These are phyloP conservation scores for Cyclina sinensis DNA, from an alignment of 1,140 invertebrate genomes.

Conservation along the genomic window DNA sequence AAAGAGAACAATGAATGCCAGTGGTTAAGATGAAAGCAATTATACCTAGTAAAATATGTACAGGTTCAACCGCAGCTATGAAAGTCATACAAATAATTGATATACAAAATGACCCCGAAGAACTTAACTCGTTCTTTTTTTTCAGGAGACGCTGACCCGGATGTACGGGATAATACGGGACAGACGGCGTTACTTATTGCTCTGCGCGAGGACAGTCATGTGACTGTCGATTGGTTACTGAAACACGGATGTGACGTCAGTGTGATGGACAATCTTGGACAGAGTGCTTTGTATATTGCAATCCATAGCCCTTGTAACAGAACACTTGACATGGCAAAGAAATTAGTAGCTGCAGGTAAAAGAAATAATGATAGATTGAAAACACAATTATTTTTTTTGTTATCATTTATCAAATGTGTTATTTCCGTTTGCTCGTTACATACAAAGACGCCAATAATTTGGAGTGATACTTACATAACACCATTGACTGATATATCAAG, in stretches of 20 bases:
- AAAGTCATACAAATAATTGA: too few relatives aligned
- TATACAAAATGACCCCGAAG: too few relatives aligned
- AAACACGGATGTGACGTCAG: constrained; percentile 70
- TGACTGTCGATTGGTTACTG: constrained; percentile 56
- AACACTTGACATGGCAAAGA: constrained; percentile 53
- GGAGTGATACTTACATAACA: too few relatives aligned
- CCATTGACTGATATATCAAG: too few relatives aligned
- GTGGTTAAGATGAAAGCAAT: too few relatives aligned
- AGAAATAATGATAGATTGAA: not conserved
- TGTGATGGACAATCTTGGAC: constrained; percentile 41
- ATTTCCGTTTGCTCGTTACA: too few relatives aligned
- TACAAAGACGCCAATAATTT: too few relatives aligned
- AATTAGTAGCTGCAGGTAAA: constrained; percentile 39
- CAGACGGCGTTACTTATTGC: constrained; percentile 56
- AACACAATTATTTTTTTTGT: not conserved
- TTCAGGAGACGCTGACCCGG: constrained; percentile 32
- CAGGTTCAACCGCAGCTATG: too few relatives aligned
- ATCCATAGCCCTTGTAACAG: constrained; percentile 63
- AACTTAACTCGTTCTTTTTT: too few relatives aligned
- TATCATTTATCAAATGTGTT: too few relatives aligned
- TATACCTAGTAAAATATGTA: too few relatives aligned
- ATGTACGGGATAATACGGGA: constrained; percentile 20
- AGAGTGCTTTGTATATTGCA: constrained; percentile 62
- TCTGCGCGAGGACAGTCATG: constrained; percentile 56
- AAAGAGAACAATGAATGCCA: too few relatives aligned